These are phyloP conservation scores for Drosophila histrio DNA, from an alignment of 2,888 invertebrate species.

Conservation along the genomic window DNA sequence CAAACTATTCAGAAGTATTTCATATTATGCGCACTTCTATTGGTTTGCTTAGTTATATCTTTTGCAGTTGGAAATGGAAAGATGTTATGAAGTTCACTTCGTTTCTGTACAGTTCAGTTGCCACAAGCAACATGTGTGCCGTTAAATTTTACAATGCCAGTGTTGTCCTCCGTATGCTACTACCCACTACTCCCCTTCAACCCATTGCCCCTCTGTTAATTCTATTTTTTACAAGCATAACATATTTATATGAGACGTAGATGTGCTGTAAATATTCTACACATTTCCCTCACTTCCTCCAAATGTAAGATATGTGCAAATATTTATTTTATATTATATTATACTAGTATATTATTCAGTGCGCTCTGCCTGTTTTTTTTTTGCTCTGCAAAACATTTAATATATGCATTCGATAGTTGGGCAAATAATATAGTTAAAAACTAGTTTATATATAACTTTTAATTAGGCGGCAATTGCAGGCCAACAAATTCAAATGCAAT, in stretches of 20 bases:
- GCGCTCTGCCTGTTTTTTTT: background rate
- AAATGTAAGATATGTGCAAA: conserved; percentile 8
- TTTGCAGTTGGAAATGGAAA: background rate
- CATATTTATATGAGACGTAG: conserved; percentile 66
- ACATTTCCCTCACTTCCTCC: conserved; percentile 6
- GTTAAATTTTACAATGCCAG: conserved; percentile 58
- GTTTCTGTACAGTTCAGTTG: conserved; percentile 5
- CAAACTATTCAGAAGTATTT: background rate
- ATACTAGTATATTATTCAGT: too few relatives aligned
- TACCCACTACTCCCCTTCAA: background rate
- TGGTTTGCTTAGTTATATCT: conserved; percentile 12
- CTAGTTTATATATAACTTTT: conserved; percentile 29
- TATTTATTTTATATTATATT: conserved; percentile 11
- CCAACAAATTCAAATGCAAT: conserved; percentile 34
- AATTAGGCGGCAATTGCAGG: conserved; percentile 33
- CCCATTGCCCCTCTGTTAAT: conserved; percentile 7
- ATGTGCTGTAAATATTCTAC: conserved; percentile 61
- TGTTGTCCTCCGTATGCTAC: conserved; percentile 5
- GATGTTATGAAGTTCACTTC: background rate
- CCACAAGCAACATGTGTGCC: conserved; percentile 67
- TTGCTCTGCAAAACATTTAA: conserved; percentile 4
- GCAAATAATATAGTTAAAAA: conserved; percentile 27
- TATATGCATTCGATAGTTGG: conserved; percentile 26
- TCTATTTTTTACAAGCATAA: conserved; percentile 45
- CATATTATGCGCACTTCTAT: conserved; percentile 27